Conservation (phyloP, 1,140 invertebrate genomes). For the Augochlora pura region DNA sequence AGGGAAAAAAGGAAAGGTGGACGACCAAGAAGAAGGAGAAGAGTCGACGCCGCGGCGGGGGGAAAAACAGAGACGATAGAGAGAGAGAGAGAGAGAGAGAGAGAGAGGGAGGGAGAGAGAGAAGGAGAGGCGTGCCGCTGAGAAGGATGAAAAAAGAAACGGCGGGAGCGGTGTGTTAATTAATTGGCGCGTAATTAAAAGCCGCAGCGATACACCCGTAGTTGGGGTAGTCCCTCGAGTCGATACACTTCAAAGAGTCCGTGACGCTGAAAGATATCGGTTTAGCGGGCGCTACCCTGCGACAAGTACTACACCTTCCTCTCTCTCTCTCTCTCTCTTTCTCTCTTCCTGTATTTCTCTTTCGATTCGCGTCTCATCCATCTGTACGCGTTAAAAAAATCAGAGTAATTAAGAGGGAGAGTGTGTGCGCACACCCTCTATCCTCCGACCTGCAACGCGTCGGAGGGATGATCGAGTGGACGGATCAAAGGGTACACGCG, state of each 20-base stretch:
- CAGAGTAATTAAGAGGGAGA: conserved; percentile 27
- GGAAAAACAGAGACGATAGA: background rate
- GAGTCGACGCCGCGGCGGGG: background rate
- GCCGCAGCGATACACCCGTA: conserved; percentile 53
- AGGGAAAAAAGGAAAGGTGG: background rate
- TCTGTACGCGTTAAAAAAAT: conserved; percentile 22
- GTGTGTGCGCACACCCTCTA: background rate
- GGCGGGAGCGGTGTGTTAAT: conserved; percentile 62
- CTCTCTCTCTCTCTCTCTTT: background rate
- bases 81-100: background rate
- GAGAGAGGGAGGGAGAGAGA: too few relatives aligned
- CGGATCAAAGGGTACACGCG: conserved; percentile 25
- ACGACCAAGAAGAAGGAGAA: background rate
- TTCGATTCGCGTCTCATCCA: background rate
- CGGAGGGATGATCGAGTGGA: conserved; percentile 12
- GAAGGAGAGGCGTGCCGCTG: background rate
- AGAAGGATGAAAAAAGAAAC: conserved; percentile 35
- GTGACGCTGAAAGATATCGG: conserved; percentile 45
- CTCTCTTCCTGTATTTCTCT: background rate
- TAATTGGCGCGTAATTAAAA: conserved; percentile 77
- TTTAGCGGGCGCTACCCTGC: conserved; percentile 34
- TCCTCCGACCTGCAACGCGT: background rate
- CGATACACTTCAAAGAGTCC: conserved; percentile 53
- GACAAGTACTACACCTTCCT: conserved; percentile 10
- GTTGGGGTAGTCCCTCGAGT: conserved; percentile 31